Evolutionary conservation across 2,113 vertebrate species (phyloP).

Genomic region (Pimephales promelas): DNA sequence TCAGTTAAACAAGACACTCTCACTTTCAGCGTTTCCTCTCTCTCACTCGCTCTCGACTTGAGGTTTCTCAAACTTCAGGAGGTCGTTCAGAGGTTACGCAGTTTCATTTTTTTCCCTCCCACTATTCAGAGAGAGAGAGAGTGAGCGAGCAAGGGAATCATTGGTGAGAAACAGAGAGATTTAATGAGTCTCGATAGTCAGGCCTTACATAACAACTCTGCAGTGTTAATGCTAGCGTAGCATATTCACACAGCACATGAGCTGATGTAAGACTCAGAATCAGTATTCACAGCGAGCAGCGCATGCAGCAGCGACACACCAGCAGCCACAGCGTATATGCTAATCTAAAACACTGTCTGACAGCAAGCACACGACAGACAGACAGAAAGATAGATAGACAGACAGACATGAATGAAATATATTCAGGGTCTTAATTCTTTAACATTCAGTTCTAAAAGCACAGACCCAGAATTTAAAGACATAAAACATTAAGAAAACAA

Average conservation of each 20-base stretch:
- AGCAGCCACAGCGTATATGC: neutral
- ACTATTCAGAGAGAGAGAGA: slow-evolving; percentile 10
- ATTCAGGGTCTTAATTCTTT: too few relatives aligned
- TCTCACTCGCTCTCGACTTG: slow-evolving; percentile 10
- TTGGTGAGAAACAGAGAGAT: slow-evolving; percentile 2
- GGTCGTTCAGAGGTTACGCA: slow-evolving; percentile 11
- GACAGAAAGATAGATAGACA: too few relatives aligned
- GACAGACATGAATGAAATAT: too few relatives aligned
- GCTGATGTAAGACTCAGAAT: slow-evolving; percentile 26
- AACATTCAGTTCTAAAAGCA: too few relatives aligned
- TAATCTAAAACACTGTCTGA: neutral
- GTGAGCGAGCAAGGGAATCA: neutral
- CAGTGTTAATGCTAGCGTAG: neutral
- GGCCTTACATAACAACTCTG: slow-evolving; percentile 68
- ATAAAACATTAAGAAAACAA: too few relatives aligned
- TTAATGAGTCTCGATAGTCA: slow-evolving; percentile 52
- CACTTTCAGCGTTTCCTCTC: slow-evolving; percentile 29
- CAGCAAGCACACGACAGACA: neutral
- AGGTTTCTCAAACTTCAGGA: slow-evolving; percentile 14
- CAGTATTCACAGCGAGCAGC: slow-evolving; percentile 17
- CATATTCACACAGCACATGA: slow-evolving; percentile 2
- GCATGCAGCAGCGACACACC: slow-evolving; percentile 20
- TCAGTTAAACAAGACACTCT: slow-evolving; percentile 18
- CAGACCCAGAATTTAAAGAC: too few relatives aligned
- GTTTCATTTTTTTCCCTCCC: slow-evolving; percentile 49